Percentiles rank a stretch among this genome's conserved stretches.
Evolutionary conservation across 2,888 invertebrate genomes (phyloP).

Genomic region (Germaria angustata): DNA sequence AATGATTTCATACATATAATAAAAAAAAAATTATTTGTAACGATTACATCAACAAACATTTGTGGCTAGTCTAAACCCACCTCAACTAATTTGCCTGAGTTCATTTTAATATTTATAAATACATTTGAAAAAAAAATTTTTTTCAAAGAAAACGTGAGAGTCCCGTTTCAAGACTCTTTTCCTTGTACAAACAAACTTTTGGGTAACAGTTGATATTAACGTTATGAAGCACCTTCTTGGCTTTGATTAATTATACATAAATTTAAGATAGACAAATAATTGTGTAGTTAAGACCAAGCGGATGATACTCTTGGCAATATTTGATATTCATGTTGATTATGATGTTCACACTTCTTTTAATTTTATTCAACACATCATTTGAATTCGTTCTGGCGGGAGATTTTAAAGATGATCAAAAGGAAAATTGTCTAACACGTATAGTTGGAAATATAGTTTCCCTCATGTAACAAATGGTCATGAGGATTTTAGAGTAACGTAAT

Average conservation of each 20-base stretch:
- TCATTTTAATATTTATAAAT: not conserved
- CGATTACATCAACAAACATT: too few relatives aligned
- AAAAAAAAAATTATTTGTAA: too few relatives aligned
- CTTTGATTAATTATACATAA: slow-evolving; percentile 64
- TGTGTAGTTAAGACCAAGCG: not conserved
- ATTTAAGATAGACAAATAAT: not conserved
- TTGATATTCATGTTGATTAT: slow-evolving; percentile 28
- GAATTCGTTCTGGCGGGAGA: not conserved
- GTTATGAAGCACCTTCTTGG: slow-evolving; percentile 63
- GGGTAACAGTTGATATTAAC: slow-evolving; percentile 60
- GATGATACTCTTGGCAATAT: not conserved
- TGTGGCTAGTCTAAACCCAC: too few relatives aligned
- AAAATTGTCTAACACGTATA: slow-evolving; percentile 9
- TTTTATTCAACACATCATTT: slow-evolving; percentile 40
- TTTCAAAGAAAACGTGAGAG: slow-evolving; percentile 43
- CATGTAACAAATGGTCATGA: too few relatives aligned
- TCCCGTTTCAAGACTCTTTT: too few relatives aligned
- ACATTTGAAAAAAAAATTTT: too few relatives aligned
- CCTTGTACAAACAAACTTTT: too few relatives aligned
- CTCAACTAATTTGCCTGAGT: not conserved
- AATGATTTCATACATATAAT: too few relatives aligned
- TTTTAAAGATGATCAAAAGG: not conserved
- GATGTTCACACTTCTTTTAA: slow-evolving; percentile 45
- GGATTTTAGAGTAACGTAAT: too few relatives aligned
- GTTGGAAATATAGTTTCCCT: not conserved